Conservation (phyloP, 2,113 vertebrate genomes). For the Oryzias javanicus region DNA sequence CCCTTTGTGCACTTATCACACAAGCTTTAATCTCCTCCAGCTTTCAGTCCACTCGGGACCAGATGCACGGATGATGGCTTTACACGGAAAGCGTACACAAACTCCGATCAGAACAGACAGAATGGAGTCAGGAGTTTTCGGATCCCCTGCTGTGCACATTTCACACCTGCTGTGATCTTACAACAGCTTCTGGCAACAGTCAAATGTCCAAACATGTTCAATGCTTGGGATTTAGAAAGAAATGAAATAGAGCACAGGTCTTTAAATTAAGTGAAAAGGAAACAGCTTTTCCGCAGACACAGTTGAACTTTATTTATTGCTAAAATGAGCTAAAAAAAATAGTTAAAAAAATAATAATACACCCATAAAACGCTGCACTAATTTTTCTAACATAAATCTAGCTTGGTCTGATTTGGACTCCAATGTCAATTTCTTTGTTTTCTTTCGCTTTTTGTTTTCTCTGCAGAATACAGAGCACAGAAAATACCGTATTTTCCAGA, state of each 20-base stretch:
- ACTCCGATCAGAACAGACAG: no score
- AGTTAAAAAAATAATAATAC: background rate
- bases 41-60: conserved; percentile 1
- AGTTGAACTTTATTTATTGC: no score
- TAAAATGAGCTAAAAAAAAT: no score
- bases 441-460: no score
- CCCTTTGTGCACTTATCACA: background rate
- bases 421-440: no score
- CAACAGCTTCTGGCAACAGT: background rate
- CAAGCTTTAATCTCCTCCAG: background rate
- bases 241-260: background rate
- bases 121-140: no score
- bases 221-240: background rate
- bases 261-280: background rate
- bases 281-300: background rate
- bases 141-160: no score
- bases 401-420: no score
- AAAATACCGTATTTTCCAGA: no score
- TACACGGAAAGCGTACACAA: background rate
- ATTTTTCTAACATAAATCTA: background rate
- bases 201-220: background rate
- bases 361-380: background rate
- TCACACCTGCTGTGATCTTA: no score
- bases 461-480: no score
- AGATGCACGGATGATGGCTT: background rate